Conservation (phyloP, 2,888 invertebrate species). For the Rhingia campestris region DNA sequence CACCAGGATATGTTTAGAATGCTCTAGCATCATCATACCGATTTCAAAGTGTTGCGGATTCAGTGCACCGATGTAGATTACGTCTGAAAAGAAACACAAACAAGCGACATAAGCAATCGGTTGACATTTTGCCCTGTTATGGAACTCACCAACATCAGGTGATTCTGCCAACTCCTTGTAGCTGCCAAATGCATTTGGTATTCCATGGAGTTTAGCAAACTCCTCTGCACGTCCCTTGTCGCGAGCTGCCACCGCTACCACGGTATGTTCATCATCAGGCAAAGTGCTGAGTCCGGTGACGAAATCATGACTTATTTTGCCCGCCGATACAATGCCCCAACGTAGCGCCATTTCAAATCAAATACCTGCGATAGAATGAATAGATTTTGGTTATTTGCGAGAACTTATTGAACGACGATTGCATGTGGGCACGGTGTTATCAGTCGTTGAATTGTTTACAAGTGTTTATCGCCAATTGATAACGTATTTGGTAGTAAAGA, state of each 20-base stretch:
- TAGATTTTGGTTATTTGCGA: not conserved
- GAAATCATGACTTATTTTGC: conserved; percentile 94
- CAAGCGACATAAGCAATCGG: not conserved
- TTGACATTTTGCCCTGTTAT: not conserved
- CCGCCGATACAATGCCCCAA: conserved; percentile 94
- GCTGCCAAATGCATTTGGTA: conserved; percentile 88
- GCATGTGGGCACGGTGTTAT: too few relatives aligned
- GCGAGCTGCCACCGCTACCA: conserved; percentile 91
- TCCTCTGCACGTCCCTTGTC: conserved; percentile 88
- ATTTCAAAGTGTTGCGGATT: conserved; percentile 89
- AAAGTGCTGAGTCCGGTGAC: conserved; percentile 87
- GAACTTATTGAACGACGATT: too few relatives aligned
- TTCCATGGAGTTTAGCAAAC: conserved; percentile 90
- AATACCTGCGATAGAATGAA: conserved; percentile 4
- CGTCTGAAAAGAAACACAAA: conserved; percentile 84
- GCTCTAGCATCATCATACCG: conserved; percentile 88
- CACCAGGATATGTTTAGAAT: conserved; percentile 93
- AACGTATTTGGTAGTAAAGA: too few relatives aligned
- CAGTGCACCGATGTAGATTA: conserved; percentile 92
- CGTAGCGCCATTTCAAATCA: conserved; percentile 81
- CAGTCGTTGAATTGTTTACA: too few relatives aligned
- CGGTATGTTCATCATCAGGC: conserved; percentile 87
- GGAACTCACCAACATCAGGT: conserved; percentile 87
- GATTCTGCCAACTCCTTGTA: conserved; percentile 90
- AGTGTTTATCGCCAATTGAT: too few relatives aligned